Evolutionary conservation across 2,888 invertebrate species (phyloP).

Genomic region (Pyrocoelia pectoralis): DNA sequence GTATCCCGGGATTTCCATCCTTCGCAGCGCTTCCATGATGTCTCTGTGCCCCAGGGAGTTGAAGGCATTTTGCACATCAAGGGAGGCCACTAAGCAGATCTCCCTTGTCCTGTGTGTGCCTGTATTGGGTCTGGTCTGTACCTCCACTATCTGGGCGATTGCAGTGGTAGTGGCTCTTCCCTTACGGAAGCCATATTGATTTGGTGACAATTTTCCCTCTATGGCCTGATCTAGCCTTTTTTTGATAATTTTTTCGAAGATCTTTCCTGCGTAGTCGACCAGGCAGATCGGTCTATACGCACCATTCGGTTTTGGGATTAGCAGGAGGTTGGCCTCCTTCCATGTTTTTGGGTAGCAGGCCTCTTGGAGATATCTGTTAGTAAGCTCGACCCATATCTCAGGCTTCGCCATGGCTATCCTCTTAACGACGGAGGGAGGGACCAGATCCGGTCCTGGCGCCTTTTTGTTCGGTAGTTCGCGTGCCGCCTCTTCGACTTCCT

Average conservation of each 20-base stretch:
- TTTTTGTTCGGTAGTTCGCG: neutral
- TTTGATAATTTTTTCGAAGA: neutral
- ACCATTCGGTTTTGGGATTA: neutral
- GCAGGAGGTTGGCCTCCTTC: neutral
- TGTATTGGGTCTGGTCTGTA: neutral
- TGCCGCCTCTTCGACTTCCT: neutral
- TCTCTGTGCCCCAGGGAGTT: neutral
- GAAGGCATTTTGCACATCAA: neutral
- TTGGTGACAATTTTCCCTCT: neutral
- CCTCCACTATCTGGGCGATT: neutral
- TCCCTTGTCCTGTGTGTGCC: neutral
- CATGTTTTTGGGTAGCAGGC: neutral
- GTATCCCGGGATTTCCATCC: neutral
- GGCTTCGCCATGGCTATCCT: neutral
- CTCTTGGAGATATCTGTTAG: neutral
- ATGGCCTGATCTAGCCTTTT: neutral
- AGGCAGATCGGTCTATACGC: neutral
- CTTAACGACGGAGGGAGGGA: neutral
- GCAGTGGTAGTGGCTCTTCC: neutral
- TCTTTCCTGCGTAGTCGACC: neutral
- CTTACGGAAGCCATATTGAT: neutral
- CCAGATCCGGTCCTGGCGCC: neutral
- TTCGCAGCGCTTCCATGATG: neutral
- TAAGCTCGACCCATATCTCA: neutral
- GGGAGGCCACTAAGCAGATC: neutral